These are phyloP conservation scores for Microtus californicus DNA, from an alignment of 2,797 vertebrate species.

Conservation along the genomic window DNA sequence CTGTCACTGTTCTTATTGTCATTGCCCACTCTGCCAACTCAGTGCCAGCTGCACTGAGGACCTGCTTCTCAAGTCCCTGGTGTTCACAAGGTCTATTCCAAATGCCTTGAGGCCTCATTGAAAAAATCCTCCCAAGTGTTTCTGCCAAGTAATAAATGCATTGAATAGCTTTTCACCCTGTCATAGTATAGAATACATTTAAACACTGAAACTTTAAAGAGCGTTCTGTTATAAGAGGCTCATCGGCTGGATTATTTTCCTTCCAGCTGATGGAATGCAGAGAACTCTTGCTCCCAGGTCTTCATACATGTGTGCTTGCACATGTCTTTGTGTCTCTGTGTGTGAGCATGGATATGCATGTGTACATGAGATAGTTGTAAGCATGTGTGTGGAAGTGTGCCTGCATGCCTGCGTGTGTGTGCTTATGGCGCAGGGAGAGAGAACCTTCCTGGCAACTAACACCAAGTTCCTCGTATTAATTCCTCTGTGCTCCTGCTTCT, in stretches of 20 bases:
- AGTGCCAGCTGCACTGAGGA: background rate
- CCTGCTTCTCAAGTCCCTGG: constrained; percentile 26
- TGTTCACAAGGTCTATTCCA: constrained; percentile 30
- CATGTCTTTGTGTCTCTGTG: background rate
- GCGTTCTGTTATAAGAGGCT: constrained; percentile 36
- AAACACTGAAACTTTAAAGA: constrained; percentile 7
- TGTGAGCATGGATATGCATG: background rate
- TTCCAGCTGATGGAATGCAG: background rate
- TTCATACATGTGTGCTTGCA: background rate
- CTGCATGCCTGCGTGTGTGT: background rate
- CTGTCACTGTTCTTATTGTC: background rate
- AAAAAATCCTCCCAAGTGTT: constrained; percentile 22
- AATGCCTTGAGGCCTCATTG: constrained; percentile 16
- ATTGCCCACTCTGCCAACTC: background rate
- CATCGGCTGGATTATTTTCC: constrained; percentile 8
- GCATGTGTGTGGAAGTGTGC: background rate
- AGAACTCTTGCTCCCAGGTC: background rate
- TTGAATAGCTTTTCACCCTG: background rate
- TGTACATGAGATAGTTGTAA: fast-evolving
- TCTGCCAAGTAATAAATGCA: constrained; percentile 46
- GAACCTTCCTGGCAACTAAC: constrained; percentile 1
- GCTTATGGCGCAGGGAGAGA: background rate
- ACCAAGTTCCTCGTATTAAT: background rate
- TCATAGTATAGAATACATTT: constrained; percentile 44
- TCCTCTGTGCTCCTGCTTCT: background rate